Conservation (phyloP, 2,113 vertebrate genomes). For the Ammodramus savannarum region DNA sequence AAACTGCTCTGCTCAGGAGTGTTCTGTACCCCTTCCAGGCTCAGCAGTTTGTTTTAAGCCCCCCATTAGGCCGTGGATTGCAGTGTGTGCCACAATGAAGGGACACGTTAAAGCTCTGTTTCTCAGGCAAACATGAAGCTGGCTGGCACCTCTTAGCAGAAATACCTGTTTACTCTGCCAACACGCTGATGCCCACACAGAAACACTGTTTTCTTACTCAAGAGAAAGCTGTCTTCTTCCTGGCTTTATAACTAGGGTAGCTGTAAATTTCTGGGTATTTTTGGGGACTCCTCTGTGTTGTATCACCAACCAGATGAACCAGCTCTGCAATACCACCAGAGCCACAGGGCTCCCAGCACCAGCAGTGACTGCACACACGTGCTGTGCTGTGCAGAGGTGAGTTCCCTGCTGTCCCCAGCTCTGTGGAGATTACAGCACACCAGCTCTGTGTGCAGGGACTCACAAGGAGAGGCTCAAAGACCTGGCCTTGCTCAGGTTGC, state of each 20-base stretch:
- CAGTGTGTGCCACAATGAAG: rapidly evolving
- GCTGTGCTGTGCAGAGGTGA: neutral
- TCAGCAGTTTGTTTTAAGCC: neutral
- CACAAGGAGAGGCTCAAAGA: neutral
- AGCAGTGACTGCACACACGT: neutral
- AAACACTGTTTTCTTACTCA: neutral
- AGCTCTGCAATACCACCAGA: neutral
- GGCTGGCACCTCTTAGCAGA: neutral
- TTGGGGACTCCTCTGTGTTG: neutral
- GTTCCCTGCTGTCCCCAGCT: neutral
- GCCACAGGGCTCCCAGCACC: no score
- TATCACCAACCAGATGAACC: neutral
- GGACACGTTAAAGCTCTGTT: neutral
- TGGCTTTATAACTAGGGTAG: neutral
- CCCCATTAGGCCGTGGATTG: rapidly evolving
- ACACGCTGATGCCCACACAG: neutral
- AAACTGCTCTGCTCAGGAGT: no score
- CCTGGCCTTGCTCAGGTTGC: neutral
- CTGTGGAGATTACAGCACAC: neutral
- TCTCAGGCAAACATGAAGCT: neutral
- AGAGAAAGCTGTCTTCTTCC: neutral
- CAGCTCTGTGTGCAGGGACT: neutral
- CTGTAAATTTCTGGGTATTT: neutral
- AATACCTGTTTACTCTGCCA: neutral
- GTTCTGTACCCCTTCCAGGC: neutral